These are phyloP conservation scores for Macaca mulatta DNA, from an alignment of 2,113 vertebrate genomes.

Conservation along the genomic window DNA sequence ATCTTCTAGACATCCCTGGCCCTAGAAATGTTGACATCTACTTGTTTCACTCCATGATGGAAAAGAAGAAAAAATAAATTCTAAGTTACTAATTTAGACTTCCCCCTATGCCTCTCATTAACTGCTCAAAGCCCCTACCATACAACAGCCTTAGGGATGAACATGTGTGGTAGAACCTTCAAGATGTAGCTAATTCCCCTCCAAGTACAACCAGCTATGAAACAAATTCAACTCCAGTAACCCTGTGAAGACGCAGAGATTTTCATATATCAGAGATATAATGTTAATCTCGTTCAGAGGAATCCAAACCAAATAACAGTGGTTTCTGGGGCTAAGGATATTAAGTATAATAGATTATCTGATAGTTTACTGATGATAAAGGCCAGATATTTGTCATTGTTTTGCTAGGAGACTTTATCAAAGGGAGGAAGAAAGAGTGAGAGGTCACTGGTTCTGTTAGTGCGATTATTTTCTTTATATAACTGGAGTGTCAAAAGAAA, in stretches of 20 bases:
- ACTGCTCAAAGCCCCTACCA: constrained; percentile 88
- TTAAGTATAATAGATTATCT: constrained; percentile 88
- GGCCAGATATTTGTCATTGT: constrained; percentile 85
- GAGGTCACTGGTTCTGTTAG: constrained; percentile 86
- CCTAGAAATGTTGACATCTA: constrained; percentile 83
- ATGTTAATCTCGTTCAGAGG: constrained; percentile 90
- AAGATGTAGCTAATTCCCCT: constrained; percentile 90
- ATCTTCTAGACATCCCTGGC: constrained; percentile 74
- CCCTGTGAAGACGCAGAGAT: constrained; percentile 89
- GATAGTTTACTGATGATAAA: constrained; percentile 84
- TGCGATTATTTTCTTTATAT: constrained; percentile 88
- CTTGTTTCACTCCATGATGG: constrained; percentile 78
- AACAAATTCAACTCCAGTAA: constrained; percentile 92
- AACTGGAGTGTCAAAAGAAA: constrained; percentile 90
- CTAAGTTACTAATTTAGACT: constrained; percentile 93
- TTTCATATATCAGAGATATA: constrained; percentile 95
- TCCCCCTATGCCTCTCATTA: constrained; percentile 85
- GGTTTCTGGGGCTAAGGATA: constrained; percentile 88
- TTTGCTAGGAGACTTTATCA: constrained; percentile 89
- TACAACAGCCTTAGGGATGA: constrained; percentile 87
- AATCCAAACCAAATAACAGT: constrained; percentile 94
- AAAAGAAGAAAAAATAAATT: constrained; percentile 87
- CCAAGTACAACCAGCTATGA: constrained; percentile 98
- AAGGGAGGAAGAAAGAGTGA: constrained; percentile 83
- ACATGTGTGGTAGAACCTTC: constrained; percentile 91